These are phyloP conservation scores for Psilopogon haemacephalus DNA, from an alignment of 2,113 vertebrate genomes.

Conservation along the genomic window DNA sequence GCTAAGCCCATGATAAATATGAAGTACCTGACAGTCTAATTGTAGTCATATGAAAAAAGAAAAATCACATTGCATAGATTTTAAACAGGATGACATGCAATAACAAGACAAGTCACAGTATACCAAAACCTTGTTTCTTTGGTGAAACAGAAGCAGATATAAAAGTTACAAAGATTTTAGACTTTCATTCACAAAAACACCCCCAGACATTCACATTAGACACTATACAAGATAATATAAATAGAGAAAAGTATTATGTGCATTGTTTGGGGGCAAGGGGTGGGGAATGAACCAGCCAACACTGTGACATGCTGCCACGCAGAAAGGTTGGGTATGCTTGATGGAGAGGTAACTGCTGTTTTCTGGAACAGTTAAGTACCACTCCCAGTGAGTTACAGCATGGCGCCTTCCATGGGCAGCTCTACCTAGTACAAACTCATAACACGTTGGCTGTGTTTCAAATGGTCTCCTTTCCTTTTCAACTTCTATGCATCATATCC, in stretches of 20 bases:
- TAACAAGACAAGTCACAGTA: constrained; percentile 80
- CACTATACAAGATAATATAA: constrained; percentile 92
- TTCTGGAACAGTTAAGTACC: not conserved
- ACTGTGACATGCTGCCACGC: constrained; percentile 47
- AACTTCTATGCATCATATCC: not conserved
- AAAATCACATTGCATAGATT: constrained; percentile 68
- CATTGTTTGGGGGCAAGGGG: constrained; percentile 78
- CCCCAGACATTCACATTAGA: constrained; percentile 93
- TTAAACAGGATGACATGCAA: constrained; percentile 73
- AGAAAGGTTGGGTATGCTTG: not conserved
- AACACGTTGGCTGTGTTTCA: not conserved
- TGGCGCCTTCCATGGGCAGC: constrained; percentile 40
- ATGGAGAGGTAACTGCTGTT: not conserved
- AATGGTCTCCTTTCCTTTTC: constrained; percentile 10
- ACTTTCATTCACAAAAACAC: constrained; percentile 84
- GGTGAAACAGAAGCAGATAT: constrained; percentile 88
- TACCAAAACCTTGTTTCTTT: constrained; percentile 91
- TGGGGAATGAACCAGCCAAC: constrained; percentile 63
- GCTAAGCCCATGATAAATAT: not conserved
- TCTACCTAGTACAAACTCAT: not conserved
- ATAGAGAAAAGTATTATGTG: constrained; percentile 92
- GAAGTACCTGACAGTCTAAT: constrained; percentile 48
- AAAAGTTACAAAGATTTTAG: constrained; percentile 85
- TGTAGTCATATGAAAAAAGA: constrained; percentile 69
- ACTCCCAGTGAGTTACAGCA: constrained; percentile 23